Evolutionary conservation across 2,113 vertebrate genomes (phyloP), one percentile per base, ranked within the genome.

Genomic region (Halcyon malimbica): DNA sequence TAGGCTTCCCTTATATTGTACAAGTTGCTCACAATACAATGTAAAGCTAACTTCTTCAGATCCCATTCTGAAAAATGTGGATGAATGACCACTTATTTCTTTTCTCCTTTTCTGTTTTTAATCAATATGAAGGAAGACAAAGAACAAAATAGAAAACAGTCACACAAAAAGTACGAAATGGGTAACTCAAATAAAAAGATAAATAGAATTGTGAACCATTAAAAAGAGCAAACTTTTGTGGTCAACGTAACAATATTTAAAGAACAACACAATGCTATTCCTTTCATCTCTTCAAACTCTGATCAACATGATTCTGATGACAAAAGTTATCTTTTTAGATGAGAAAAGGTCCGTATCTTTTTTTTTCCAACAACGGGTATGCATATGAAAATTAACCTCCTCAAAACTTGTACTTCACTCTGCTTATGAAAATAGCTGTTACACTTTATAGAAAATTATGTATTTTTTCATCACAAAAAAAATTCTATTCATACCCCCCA

Each of bases 401-500:
- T 75, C 29, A 62, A 48, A 64, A 85, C 16, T 29, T 64, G 33
- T 64, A 75, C 25, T 37, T 81, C 48, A 16, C 26, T 77, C n/a
- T 42, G 7, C 35, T 7, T 39, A 57, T 44, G 10, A 79, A 92
- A 91, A 84, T 16, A 73, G 44, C 5, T 69, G 13, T 64, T 75
- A 56, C 2, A 28, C 6, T 63, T 56, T 24, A 82, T 8, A 68
- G 14, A 89, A 75, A 82, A 59, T 24, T 6, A 59, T 3, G 7
- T 13, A 12, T 19, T 12, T 77, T 87, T 79, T 42, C 11, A 59
- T 23, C 1, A 44, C 1, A 41, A 53, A 71, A 62, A 70, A 16
- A 29, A 24, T 31, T 5, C 0, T 2, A 12, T 64, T 83, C 4
- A n/a, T 69, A 54, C 1, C 35, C 35, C 35, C 35, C 6, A 0